A percentile compares a stretch with the other conserved stretches of the same genome.
Evolutionary conservation across 2,888 invertebrate species (phyloP).

Genomic region (Drosophila fulvimacula): DNA sequence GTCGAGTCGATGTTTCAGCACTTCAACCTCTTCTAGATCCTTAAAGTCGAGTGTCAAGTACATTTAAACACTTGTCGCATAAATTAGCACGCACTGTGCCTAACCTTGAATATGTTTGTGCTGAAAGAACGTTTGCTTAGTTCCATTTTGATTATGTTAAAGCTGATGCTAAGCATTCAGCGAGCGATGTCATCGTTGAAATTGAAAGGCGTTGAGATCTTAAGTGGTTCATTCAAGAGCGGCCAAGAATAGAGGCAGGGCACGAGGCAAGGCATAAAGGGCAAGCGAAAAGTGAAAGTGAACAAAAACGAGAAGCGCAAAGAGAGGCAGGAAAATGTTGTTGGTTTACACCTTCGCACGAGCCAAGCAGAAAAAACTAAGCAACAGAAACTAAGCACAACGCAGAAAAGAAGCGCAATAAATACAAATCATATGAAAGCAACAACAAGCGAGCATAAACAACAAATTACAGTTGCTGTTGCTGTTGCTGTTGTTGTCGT

Average conservation of each 20-base stretch:
- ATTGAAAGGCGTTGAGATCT: constrained; percentile 33
- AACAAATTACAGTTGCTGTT: constrained; percentile 25
- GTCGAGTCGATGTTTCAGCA: background rate
- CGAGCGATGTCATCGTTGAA: constrained; percentile 32
- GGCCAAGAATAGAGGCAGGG: constrained; percentile 8
- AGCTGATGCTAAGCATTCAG: constrained; percentile 46
- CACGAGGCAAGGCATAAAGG: background rate
- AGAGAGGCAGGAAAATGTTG: background rate
- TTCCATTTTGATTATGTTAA: constrained; percentile 33
- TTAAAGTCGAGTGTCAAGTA: constrained; percentile 1
- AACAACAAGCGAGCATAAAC: constrained; percentile 22
- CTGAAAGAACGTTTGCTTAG: constrained; percentile 6
- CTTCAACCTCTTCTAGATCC: background rate
- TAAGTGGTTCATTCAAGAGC: constrained; percentile 36
- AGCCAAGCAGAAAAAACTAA: constrained; percentile 12
- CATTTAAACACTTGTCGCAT: constrained; percentile 3
- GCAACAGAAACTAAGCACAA: constrained; percentile 35
- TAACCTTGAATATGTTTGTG: constrained; percentile 46
- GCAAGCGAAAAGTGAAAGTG: constrained; percentile 61
- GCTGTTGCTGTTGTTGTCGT: constrained; percentile 27
- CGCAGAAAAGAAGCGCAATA: constrained; percentile 45
- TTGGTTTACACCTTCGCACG: constrained; percentile 45
- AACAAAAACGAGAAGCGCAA: constrained; percentile 12
- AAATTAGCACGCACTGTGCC: constrained; percentile 31
- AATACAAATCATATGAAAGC: constrained; percentile 45